Evolutionary conservation across 2,888 invertebrate species (phyloP), one percentile per base, ranked within the genome.

Genomic region (Aleiodes leptofemur): DNA sequence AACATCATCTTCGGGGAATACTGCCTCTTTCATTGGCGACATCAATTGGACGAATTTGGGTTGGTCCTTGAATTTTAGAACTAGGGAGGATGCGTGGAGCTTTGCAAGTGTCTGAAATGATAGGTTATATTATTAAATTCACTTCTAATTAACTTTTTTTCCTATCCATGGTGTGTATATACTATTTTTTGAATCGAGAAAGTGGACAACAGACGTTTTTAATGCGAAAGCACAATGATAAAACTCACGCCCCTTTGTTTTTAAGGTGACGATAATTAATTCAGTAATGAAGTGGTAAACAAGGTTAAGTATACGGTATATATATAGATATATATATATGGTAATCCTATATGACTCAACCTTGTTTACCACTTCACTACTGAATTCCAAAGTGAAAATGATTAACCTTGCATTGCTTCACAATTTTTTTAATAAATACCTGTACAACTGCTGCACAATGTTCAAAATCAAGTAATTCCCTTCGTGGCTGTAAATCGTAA

Each of bases 41-140:
- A 82, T 72, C 4, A 85, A 72, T 4, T 73, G 48, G 1, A 69
- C 48, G 69, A 86, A 86, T 61, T 74, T 43, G 4, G 77, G 7
- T 1, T 76, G 77, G 14, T 81, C 69, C 4, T 68, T 69, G 1
- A 83, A 59, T 72, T 86, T 85, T 68, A 85, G 72, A 6, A 78
- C 76, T 14, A 85, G 66, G 0, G 85, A 84, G 4, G 77, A 73
- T 1, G 85, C 86, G 72, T 87, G 87, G 51, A 87, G 72, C 14
- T 77, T 71, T 5, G 85, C 86, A 34, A 86, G 73, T 23, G 78
- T 80, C 86, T 86, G 74, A 7, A 74, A 78, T 23, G 2, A 23
- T 23, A 23, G 2, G 1, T 23, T 23, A 23, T 23, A 23, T 23
- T 23, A 23, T 23, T 23, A 1, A 23, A 23, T 23, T 23, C 1